Evolutionary conservation across 2,888 invertebrate genomes (phyloP).

Genomic region (Cistogaster globosa): DNA sequence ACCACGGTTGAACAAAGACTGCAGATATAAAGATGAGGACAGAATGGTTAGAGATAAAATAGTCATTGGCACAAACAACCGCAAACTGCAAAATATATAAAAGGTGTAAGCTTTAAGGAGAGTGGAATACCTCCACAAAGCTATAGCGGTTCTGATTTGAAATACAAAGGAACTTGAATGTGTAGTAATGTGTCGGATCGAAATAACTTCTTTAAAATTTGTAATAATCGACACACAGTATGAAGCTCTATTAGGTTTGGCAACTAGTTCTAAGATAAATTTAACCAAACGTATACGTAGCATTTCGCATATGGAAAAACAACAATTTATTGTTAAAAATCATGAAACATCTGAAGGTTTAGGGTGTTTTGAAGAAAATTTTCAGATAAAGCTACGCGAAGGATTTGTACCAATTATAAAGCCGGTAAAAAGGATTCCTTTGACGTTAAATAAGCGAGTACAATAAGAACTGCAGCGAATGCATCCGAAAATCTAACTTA

Average conservation of each 20-base stretch:
- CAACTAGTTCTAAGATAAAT: no score
- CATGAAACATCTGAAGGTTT: slow-evolving; percentile 8
- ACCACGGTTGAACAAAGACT: no score
- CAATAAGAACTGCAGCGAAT: no score
- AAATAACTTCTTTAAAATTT: slow-evolving; percentile 27
- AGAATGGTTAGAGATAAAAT: slow-evolving; percentile 14
- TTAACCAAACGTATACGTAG: no score
- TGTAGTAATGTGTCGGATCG: slow-evolving; percentile 54
- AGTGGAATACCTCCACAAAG: slow-evolving; percentile 35
- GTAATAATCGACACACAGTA: no score
- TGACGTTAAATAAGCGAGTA: no score
- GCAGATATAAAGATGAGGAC: no score
- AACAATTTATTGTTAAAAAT: slow-evolving; percentile 3
- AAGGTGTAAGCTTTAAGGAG: neutral
- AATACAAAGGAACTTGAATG: slow-evolving; percentile 50
- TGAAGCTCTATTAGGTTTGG: no score
- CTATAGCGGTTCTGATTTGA: slow-evolving; percentile 54
- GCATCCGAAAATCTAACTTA: no score
- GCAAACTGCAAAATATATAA: slow-evolving; percentile 20
- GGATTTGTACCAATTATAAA: no score
- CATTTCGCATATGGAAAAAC: neutral
- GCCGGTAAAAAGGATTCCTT: no score
- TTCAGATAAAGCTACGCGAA: no score
- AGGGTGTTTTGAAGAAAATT: slow-evolving; percentile 13
- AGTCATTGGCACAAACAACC: slow-evolving; percentile 2